Evolutionary conservation across 35 echinoderm and acorn worm genomes (phyloP).

Genomic region (Diadema setosum): DNA sequence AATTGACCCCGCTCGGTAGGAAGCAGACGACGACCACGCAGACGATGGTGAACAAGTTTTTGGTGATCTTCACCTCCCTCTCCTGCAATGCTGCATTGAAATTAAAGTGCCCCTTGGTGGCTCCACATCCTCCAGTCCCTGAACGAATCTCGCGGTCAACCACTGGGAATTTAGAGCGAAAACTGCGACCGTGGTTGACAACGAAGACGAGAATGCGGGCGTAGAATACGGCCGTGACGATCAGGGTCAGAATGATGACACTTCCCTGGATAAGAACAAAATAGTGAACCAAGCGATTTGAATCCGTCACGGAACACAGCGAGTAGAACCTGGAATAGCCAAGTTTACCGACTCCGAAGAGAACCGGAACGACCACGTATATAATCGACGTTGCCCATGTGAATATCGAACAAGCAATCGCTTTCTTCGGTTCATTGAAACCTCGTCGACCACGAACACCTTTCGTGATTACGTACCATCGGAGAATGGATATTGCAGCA

Average conservation of each 20-base stretch:
- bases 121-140: not conserved
- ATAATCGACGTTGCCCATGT: conserved; percentile 61
- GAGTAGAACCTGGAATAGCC: conserved; percentile 77
- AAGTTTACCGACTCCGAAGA: conserved; percentile 71
- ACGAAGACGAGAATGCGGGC: not conserved
- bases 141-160: not conserved
- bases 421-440: conserved; percentile 32
- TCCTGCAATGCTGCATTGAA: not conserved
- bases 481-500: conserved; percentile 61
- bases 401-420: conserved; percentile 17
- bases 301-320: not conserved
- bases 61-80: conserved; percentile 17
- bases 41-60: conserved; percentile 27
- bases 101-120: not conserved
- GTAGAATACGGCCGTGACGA: conserved; percentile 1
- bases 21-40: conserved; percentile 16
- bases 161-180: not conserved
- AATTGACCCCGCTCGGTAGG: conserved; percentile 9
- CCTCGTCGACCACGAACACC: conserved; percentile 32
- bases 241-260: not conserved
- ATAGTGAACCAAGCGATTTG: not conserved
- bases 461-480: conserved; percentile 66
- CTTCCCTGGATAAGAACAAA: not conserved
- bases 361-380: conserved; percentile 27
- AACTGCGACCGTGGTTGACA: not conserved